Evolutionary conservation across 2,888 invertebrate genomes (phyloP), one percentile per base, ranked within the genome.

Genomic region (Volucella bombylans): DNA sequence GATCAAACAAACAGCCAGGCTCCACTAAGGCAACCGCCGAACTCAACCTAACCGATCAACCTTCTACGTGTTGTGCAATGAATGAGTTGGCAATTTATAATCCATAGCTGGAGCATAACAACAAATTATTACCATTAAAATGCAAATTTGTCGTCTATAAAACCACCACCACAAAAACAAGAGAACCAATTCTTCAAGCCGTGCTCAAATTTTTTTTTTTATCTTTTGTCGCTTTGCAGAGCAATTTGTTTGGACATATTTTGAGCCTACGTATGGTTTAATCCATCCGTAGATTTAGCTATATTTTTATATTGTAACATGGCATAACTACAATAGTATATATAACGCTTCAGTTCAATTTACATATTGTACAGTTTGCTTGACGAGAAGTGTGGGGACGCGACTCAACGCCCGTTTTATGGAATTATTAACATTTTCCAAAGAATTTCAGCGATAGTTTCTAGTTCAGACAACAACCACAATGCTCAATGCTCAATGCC

Each of bases 81-180:
- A 81, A 76, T 77, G 81, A 85, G 71, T 73, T 77, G 52, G 81
- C 85, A 81, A 85, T 85, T 85, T 77, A 85, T 81, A 81, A 85
- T 77, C 76, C 76, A 85, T 85, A 72, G 76, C 81, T 64, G 72
- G 57, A 72, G 68, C 77, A 85, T 85, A 85, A 68, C 82, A 86
- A 86, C 86, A 86, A 86, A 86, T 86, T 86, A 86, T 86, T 86
- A 78, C 78, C 86, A 86, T 86, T 86, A 86, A 86, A 86, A 86
- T 86, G 82, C 82, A 86, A 86, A 86, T 86, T 82, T 86, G 82
- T 86, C 86, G 78, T 86, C 86, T 72, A 45, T 52, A 62, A 62
- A 45, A 67, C 39, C 59, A 69, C 68, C 68, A 43, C 18, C 64
- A 59, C 31, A 8, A 38, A 31, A 31, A 47, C 71, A 54, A n/a